Evolutionary conservation across 92 coral and sea anemone species (phyloP), one percentile per base, ranked within the genome.

Genomic region (Epizoanthus ramosus): DNA sequence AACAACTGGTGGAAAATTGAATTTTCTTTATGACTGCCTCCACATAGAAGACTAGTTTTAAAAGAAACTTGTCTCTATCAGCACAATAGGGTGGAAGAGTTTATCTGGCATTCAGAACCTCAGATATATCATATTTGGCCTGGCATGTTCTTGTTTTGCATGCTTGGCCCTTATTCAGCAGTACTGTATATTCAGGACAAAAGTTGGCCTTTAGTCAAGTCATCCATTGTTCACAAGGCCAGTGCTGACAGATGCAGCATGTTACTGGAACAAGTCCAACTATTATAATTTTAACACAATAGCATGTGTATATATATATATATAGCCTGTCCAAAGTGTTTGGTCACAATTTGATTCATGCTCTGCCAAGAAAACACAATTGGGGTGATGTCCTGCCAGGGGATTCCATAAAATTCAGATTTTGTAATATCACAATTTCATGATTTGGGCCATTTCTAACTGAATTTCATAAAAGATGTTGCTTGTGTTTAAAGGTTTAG

Each of bases 231-330:
- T 52, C 39, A 31, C 33, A 63, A 67, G 47, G 15, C 61, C 53
- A n/a, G 41, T 5, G 37, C 58, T 10, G 57, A 12, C 31, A 43
- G 33, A 7, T 25, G 79, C 18, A 22, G 39, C 15, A 56, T 6
- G 65, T 8, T 17, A 14, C 50, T 74, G 79, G 79, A 74, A 74
- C 14, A 6, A 74, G 25, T 54, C 79, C 79, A 74, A 74, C 64
- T 31, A 74, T 74, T 74, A 74, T 54, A 37, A 24, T 53, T 5
- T 63, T 28, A 74, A 28, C 23, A 25, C 64, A 56, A 74, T 28
- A 56, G 52, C 33, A 33, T 71, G 56, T 25, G 14, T 8, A n/a
- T n/a, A n/a, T n/a, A n/a, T n/a, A n/a, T n/a, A n/a, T n/a, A n/a
- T n/a, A n/a, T n/a, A 31, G 63, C 56, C 22, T 50, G 54, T 0